phyloP scores from a whole-genome alignment of 2,888 invertebrate species.

The Mythimna albipuncta region DNA sequence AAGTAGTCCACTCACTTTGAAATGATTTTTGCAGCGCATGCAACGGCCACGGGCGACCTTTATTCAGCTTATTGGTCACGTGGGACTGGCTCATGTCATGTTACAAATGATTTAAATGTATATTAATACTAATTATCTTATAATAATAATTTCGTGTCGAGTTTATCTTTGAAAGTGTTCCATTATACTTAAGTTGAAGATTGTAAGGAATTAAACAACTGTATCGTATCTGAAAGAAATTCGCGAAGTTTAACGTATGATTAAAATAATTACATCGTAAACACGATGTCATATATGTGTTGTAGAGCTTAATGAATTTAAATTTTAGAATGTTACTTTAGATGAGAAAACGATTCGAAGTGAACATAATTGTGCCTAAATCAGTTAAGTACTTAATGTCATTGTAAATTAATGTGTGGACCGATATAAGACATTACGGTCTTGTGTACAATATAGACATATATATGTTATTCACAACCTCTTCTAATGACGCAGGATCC shows the following conservation, averaged over 20 bases:
- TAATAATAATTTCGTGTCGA: constrained; percentile 67
- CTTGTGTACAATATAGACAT: constrained; percentile 56
- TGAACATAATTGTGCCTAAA: constrained; percentile 71
- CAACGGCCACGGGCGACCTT: constrained; percentile 62
- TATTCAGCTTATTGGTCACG: constrained; percentile 66
- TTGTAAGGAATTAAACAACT: constrained; percentile 64
- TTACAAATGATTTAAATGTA: constrained; percentile 71
- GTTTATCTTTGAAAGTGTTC: constrained; percentile 66
- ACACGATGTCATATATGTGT: constrained; percentile 61
- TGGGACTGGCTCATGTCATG: constrained; percentile 65
- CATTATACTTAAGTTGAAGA: constrained; percentile 61
- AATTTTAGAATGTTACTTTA: constrained; percentile 65
- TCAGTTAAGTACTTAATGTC: constrained; percentile 68
- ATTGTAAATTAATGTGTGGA: constrained; percentile 54
- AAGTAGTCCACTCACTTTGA: constrained; percentile 79
- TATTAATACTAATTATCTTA: constrained; percentile 72
- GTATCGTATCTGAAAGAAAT: constrained; percentile 56
- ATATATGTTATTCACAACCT: constrained; percentile 46
- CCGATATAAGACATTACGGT: constrained; percentile 38
- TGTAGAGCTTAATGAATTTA: constrained; percentile 68
- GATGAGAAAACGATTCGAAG: constrained; percentile 63
- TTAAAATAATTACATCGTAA: constrained; percentile 55
- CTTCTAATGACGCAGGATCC: constrained; percentile 40
- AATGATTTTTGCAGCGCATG: constrained; percentile 76
- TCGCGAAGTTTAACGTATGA: constrained; percentile 49